These are phyloP conservation scores for Drosophila nr. perissopoda DNA, from an alignment of 2,888 invertebrate species.

Conservation along the genomic window DNA sequence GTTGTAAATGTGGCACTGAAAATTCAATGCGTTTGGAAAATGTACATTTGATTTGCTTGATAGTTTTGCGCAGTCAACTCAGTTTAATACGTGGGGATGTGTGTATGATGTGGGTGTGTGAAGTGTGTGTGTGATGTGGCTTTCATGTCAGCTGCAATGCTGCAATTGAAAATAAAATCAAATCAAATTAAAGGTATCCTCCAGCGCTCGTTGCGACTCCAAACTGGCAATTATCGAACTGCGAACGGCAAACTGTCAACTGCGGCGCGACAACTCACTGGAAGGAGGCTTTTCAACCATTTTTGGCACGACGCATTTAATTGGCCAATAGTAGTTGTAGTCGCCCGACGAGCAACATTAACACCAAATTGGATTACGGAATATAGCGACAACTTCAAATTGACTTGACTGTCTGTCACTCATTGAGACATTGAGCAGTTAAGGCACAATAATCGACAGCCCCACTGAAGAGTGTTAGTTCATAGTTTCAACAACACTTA, in stretches of 20 bases:
- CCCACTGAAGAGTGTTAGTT: neutral
- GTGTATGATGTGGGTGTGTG: conserved; percentile 18
- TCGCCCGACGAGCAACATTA: conserved; percentile 15
- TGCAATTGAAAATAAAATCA: conserved; percentile 72
- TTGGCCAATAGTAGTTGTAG: conserved; percentile 35
- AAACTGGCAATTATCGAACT: conserved; percentile 63
- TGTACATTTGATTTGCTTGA: conserved; percentile 78
- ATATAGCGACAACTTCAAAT: conserved; percentile 52
- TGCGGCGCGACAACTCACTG: conserved; percentile 8
- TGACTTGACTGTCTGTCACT: conserved; percentile 41
- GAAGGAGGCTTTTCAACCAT: conserved; percentile 38
- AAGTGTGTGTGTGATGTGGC: conserved; percentile 24
- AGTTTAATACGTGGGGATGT: conserved; percentile 15
- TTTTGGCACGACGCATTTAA: conserved; percentile 56
- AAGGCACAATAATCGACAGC: conserved; percentile 27
- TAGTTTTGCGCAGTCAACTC: conserved; percentile 55
- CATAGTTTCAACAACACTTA: neutral
- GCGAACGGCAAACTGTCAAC: neutral
- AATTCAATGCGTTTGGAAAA: conserved; percentile 79
- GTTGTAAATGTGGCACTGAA: conserved; percentile 53
- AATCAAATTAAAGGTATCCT: conserved; percentile 76
- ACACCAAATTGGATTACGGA: conserved; percentile 53
- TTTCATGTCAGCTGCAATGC: conserved; percentile 75
- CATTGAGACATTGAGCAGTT: conserved; percentile 29
- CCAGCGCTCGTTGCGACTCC: conserved; percentile 28